These are phyloP conservation scores for Phalloptychus januarius DNA, from an alignment of 2,797 vertebrate species.

Conservation along the genomic window DNA sequence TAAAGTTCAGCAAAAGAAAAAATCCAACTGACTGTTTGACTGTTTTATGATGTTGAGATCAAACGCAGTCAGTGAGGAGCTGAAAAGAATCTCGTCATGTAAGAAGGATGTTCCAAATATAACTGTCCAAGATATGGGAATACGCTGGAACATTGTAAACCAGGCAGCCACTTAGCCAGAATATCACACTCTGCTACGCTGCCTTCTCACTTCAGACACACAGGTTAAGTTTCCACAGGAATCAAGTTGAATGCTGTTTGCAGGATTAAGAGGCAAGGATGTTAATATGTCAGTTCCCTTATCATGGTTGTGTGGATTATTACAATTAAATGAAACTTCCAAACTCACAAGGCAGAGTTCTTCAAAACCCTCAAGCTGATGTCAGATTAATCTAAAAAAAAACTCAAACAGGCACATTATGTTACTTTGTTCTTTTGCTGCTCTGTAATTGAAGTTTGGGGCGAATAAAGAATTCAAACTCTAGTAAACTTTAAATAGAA, in stretches of 20 bases:
- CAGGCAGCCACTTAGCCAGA: constrained; percentile 1
- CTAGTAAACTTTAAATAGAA: constrained; percentile 27
- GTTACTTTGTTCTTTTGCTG: neutral
- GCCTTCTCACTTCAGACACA: constrained; percentile 13
- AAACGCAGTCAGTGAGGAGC: constrained; percentile 1
- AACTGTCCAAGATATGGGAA: constrained; percentile 15
- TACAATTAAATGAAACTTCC: neutral
- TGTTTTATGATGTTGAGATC: neutral
- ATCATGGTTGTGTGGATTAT: neutral
- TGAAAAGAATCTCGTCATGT: constrained; percentile 21
- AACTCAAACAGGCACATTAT: neutral
- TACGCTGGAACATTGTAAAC: constrained; percentile 7
- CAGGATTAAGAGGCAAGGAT: neutral
- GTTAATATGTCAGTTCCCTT: neutral
- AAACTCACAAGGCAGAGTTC: neutral
- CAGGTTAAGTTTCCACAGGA: neutral
- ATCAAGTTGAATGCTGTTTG: neutral
- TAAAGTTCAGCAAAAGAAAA: no score
- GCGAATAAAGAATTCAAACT: constrained; percentile 6
- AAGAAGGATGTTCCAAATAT: constrained; percentile 37
- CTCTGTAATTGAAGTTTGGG: neutral
- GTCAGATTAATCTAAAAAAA: neutral
- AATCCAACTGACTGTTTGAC: neutral
- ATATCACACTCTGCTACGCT: constrained; percentile 1
- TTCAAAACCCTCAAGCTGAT: neutral